Conservation (phyloP, 53 echinoderm and acorn worm species). For the Echinarachnius parma region DNA sequence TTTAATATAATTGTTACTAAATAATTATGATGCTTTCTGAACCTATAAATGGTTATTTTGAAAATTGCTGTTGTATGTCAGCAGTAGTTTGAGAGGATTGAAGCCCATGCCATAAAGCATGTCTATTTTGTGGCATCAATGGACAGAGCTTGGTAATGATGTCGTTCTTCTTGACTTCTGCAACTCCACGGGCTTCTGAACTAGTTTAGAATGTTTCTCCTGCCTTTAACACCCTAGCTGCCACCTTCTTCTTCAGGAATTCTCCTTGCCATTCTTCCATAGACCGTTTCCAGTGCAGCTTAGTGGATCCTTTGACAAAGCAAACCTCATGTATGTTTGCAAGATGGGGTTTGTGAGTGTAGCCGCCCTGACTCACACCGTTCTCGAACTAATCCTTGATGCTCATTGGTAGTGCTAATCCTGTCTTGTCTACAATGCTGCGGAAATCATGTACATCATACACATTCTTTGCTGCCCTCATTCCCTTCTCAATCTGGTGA, state of each 20-base stretch:
- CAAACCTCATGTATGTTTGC: not conserved
- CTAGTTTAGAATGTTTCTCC: not conserved
- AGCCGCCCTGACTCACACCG: too few species aligned
- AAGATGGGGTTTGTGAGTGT: not conserved
- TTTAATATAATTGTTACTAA: too few species aligned
- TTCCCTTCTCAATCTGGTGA: constrained; percentile 20
- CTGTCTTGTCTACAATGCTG: constrained; percentile 12
- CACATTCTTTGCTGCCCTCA: constrained; percentile 13
- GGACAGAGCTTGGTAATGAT: not conserved
- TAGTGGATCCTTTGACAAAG: not conserved
- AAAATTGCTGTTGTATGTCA: too few species aligned
- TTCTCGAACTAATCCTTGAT: constrained; percentile 11
- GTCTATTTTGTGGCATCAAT: not conserved
- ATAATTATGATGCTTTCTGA: too few species aligned
- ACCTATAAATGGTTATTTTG: too few species aligned
- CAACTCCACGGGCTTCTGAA: not conserved
- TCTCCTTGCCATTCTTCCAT: not conserved
- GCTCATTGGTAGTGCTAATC: constrained; percentile 15
- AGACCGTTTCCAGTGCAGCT: not conserved
- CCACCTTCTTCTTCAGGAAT: not conserved
- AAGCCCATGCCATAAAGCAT: not conserved
- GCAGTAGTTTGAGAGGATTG: not conserved
- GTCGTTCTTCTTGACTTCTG: not conserved
- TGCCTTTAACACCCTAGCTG: not conserved
- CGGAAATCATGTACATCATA: constrained; percentile 11